phyloP scores from a whole-genome alignment of 2,888 invertebrate genomes.

The Clostera curtula region DNA sequence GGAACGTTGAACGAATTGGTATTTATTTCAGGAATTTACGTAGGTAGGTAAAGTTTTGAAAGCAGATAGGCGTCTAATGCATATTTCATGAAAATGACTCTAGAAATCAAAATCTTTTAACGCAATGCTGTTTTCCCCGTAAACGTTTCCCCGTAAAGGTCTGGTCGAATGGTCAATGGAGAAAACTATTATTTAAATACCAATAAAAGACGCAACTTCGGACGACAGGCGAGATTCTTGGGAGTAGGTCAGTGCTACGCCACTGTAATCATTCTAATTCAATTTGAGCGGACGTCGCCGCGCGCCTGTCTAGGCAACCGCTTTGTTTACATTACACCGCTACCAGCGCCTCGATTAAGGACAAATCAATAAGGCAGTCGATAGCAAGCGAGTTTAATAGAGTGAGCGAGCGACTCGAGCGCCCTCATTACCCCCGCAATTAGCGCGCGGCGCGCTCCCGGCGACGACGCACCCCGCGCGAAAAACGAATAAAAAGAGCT shows the following conservation, averaged over 20 bases:
- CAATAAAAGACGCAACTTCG: constrained; percentile 8
- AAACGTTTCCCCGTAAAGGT: too few species aligned
- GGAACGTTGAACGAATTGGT: too few species aligned
- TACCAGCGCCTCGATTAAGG: constrained; percentile 61
- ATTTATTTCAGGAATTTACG: too few species aligned
- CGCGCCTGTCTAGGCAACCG: constrained; percentile 31
- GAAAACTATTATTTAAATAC: constrained; percentile 1
- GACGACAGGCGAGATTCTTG: not conserved
- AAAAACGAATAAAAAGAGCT: constrained; percentile 79
- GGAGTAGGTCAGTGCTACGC: constrained; percentile 18
- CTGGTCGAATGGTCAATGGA: too few species aligned
- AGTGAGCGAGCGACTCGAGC: constrained; percentile 71
- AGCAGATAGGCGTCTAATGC: too few species aligned
- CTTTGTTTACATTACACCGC: constrained; percentile 57
- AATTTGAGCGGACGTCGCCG: constrained; percentile 49
- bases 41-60: too few species aligned
- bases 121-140: too few species aligned
- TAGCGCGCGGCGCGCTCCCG: constrained; percentile 71
- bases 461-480: constrained; percentile 72
- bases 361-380: constrained; percentile 74
- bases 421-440: constrained; percentile 75
- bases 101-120: too few species aligned
- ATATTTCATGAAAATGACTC: too few species aligned
- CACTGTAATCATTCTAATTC: constrained; percentile 59
- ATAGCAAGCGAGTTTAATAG: constrained; percentile 72